Evolutionary conservation across 2,113 vertebrate genomes (phyloP).

Genomic region (Gymnobelideus leadbeateri): DNA sequence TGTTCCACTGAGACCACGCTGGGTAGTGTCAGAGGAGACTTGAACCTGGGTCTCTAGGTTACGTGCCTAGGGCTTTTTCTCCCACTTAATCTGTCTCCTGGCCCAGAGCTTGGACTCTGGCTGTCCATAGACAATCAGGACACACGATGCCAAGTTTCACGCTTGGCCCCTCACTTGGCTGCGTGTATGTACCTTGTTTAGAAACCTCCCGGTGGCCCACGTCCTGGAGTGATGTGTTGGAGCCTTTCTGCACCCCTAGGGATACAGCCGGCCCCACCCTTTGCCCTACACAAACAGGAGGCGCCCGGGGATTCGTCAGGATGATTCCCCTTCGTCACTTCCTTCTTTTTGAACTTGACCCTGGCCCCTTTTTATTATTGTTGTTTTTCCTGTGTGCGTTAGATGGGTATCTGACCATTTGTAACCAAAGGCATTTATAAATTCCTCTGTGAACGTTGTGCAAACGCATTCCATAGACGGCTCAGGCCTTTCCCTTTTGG

Average conservation of each 20-base stretch:
- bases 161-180: neutral
- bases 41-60: neutral
- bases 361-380: constrained; percentile 48
- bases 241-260: neutral
- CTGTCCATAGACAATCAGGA: neutral
- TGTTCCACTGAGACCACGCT: neutral
- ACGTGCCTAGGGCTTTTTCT: neutral
- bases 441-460: neutral
- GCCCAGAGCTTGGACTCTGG: neutral
- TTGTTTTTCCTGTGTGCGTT: constrained; percentile 24
- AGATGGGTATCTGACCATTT: constrained; percentile 46
- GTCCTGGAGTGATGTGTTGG: neutral
- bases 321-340: constrained; percentile 45
- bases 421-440: constrained; percentile 9
- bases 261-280: neutral
- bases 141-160: neutral
- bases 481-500: neutral
- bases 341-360: constrained; percentile 47
- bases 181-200: neutral
- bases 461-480: neutral
- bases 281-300: neutral
- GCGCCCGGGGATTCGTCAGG: neutral
- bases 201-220: neutral
- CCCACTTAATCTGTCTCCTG: neutral
- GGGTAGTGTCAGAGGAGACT: neutral